Base-by-base conservation (phyloP, 1,140 invertebrate genomes). In the Cotesia vestalis region DNA sequence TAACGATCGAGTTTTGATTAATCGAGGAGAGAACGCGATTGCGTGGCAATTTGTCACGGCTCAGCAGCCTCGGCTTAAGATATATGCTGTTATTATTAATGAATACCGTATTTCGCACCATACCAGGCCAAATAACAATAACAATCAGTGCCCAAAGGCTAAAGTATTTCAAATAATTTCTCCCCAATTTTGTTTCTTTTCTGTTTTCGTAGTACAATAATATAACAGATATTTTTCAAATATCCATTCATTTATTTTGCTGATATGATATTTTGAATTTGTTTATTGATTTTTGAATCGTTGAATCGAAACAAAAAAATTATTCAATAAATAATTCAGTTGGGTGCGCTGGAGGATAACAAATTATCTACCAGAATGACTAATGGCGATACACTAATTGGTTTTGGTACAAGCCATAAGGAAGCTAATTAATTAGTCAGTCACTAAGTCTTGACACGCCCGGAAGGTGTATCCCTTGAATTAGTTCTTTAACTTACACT, bases 1-100 rank as follows among this genome's bases (percentile, higher is more conserved):
- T 27, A 63, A 71, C 61, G 61, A 71, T 66, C 51, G 59, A 62
- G 59, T 71, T 71, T 71, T 71, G 69, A 71, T 71, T 71, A 66
- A 71, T 71, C 34, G 69, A 66, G n/a, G 69, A 66, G n/a, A 52
- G n/a, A 27, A 55, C 34, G 35, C 46, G n/a, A 66, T 61, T 57
- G 61, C 62, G 61, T 57, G 52, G 34, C 62, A 71, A 71, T 71
- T 71, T 71, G 62, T 71, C 69, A 71, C 52, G 62, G 9, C 17
- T 20, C 66, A 55, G 27, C 51, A 55, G 12, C 17, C 27, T 12
- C 35, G 52, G 52, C 4, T 52, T 66, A n/a, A 5, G 6, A 36
- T 52, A 34, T 55, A n/a, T n/a, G 46, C 12, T 17, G 17, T 40
- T 66, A 52, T 66, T 66, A 66, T 66, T 66, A 51, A 66, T 66